Evolutionary conservation across 2,888 invertebrate species (phyloP), one percentile per base, ranked within the genome.

Genomic region (Muschampia plurimacula): DNA sequence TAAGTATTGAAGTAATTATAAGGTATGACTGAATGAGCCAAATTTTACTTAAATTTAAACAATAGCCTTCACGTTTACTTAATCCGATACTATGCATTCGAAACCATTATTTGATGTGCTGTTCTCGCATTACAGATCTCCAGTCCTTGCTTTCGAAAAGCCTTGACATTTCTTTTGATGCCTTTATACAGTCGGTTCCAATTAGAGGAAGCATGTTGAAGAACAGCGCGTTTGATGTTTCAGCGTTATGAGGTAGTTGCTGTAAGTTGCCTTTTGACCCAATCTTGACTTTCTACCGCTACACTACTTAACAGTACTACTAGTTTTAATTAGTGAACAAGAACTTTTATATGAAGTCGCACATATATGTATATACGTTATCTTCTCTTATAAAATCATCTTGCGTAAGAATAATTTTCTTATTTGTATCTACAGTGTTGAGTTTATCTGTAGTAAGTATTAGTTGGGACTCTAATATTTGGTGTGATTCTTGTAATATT

Each of bases 131-230:
- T 52, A 57, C 36, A n/a, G 28, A 65, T 59, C 60, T 72, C n/a
- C 39, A 72, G 59, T 59, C 59, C 59, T 68, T 65, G 73, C 57
- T 68, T 65, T 59, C 59, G 13, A 60, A 59, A 65, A 68, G n/a
- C 69, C 72, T 63, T 74, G 72, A 69, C 63, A 67, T 70, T 71
- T 71, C 59, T 22, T 59, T 65, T 57, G 49, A 66, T 49, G 60
- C 49, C 12, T 62, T 62, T 72, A 15, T 60, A 55, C 60, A 55
- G 67, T 60, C 36, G 49, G 49, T 32, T 52, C 49, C 49, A 72
- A 72, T 72, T 67, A 72, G 72, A 55, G 41, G 32, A 52, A 10
- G 28, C 49, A 15, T 62, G 39, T 60, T 44, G 12, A n/a, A 65
- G 65, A 66, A 22, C 15, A 22, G 46, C 7, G 32, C 44, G n/a